phyloP scores from a whole-genome alignment of 2,888 invertebrate genomes.

The Papilio protenor region DNA sequence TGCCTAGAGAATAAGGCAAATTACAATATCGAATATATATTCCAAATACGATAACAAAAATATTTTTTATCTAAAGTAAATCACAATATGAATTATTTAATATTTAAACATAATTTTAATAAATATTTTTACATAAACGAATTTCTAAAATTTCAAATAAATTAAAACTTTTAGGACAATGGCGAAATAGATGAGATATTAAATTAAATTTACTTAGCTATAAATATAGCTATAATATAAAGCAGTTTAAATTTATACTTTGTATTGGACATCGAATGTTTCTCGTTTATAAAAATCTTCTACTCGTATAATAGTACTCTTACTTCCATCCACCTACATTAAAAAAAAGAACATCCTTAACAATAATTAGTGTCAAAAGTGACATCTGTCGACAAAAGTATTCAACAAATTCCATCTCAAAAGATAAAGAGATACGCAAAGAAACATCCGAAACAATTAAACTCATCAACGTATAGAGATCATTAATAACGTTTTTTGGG shows the following conservation, averaged over 20 bases:
- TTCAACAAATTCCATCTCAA: conserved; percentile 57
- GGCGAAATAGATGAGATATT: neutral
- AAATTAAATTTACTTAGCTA: neutral
- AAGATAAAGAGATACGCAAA: conserved; percentile 60
- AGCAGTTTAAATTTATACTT: neutral
- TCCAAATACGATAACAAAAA: neutral
- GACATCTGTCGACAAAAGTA: conserved; percentile 59
- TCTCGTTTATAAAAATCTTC: neutral
- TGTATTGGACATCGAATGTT: neutral
- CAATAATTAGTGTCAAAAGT: conserved; percentile 56
- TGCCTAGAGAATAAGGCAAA: neutral
- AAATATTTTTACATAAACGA: neutral
- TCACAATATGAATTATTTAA: neutral
- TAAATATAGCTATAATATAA: neutral
- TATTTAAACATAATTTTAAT: neutral
- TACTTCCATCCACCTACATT: neutral
- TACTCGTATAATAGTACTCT: neutral
- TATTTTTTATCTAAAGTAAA: neutral
- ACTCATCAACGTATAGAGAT: conserved; percentile 69
- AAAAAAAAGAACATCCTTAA: conserved; percentile 5
- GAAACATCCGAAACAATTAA: conserved; percentile 74
- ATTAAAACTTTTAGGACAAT: neutral
- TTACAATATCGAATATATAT: neutral
- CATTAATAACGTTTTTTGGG: conserved; percentile 72
- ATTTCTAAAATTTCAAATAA: neutral